Evolutionary conservation across 2,113 vertebrate genomes (phyloP).

Genomic region (Pelodiscus sinensis): DNA sequence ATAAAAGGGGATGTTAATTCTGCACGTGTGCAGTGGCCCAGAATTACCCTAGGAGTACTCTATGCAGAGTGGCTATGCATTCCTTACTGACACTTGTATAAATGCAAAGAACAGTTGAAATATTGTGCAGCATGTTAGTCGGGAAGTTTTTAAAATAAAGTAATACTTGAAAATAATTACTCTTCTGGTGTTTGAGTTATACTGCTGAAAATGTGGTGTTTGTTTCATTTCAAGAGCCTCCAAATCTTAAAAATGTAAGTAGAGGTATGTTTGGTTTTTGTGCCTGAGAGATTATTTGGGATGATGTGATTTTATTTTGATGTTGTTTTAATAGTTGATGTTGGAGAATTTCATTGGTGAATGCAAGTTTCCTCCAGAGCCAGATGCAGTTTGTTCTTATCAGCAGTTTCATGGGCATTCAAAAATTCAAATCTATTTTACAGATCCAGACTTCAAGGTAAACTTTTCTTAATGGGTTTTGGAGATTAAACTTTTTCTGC

Average conservation of each 20-base stretch:
- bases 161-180: neutral
- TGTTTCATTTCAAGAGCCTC: neutral
- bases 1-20: neutral
- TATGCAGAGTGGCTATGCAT: neutral
- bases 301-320: neutral
- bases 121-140: neutral
- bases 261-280: fast-evolving
- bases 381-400: constrained; percentile 89
- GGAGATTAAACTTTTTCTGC: neutral
- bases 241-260: neutral
- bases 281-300: neutral
- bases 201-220: neutral
- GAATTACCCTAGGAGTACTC: neutral
- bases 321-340: constrained; percentile 70
- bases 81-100: neutral
- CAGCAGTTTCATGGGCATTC: constrained; percentile 79
- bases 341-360: constrained; percentile 82
- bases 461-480: neutral
- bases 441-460: constrained; percentile 97
- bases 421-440: constrained; percentile 91
- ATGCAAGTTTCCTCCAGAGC: constrained; percentile 90
- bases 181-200: neutral
- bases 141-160: neutral
- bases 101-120: neutral
- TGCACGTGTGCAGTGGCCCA: neutral